Percentiles rank a stretch among this genome's conserved stretches.
Evolutionary conservation across 2,113 vertebrate genomes (phyloP).

Genomic region (Gymnocephalus cernua): DNA sequence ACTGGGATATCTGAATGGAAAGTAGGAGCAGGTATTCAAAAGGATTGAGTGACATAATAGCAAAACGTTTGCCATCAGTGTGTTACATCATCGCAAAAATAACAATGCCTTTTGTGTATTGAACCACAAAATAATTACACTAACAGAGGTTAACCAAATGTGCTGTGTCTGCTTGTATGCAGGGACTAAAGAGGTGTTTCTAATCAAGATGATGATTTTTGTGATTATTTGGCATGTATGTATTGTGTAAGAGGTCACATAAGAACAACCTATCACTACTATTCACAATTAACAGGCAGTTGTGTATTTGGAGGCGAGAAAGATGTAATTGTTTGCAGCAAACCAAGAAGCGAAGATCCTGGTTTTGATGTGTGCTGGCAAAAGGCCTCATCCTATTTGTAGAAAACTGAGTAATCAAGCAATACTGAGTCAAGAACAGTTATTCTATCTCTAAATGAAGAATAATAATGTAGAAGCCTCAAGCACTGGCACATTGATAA

Average conservation of each 20-base stretch:
- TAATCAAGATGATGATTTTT: conserved; percentile 44
- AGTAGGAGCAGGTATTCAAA: neutral
- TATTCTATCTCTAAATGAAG: conserved; percentile 21
- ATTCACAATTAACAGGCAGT: conserved; percentile 12
- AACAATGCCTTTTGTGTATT: conserved; percentile 55
- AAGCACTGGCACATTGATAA: conserved; percentile 10
- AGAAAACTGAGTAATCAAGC: neutral
- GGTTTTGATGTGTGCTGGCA: neutral
- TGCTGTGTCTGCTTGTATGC: neutral
- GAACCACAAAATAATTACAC: conserved; percentile 52
- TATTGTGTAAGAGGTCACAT: conserved; percentile 21
- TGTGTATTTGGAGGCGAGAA: neutral
- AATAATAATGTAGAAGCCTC: neutral
- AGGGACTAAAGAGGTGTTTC: conserved; percentile 39
- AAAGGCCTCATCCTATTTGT: conserved; percentile 5
- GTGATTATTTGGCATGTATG: conserved; percentile 25
- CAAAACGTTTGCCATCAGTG: conserved; percentile 14
- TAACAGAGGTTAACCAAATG: conserved; percentile 42
- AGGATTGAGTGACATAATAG: conserved; percentile 6
- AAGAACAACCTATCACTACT: neutral
- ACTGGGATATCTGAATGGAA: neutral
- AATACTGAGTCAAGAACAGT: conserved; percentile 6
- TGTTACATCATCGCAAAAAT: conserved; percentile 41
- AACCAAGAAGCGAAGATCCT: neutral
- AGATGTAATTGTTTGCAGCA: neutral